Percentiles rank a stretch among this genome's conserved stretches.
Evolutionary conservation across 2,888 invertebrate species (phyloP).

Genomic region (Tridacna crocea): DNA sequence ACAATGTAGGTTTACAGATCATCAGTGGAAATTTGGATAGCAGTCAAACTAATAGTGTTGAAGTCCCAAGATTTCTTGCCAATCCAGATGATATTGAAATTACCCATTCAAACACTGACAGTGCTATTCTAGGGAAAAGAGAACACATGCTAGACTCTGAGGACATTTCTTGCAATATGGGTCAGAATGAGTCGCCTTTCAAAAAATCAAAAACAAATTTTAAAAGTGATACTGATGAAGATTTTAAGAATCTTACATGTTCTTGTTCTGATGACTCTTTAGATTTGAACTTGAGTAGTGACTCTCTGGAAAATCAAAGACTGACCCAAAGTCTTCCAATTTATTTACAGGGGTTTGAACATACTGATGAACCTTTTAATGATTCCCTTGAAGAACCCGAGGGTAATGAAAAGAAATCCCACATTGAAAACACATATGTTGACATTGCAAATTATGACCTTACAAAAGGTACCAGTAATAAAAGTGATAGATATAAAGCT

Average conservation of each 20-base stretch:
- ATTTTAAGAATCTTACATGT: slow-evolving; percentile 37
- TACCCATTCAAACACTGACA: slow-evolving; percentile 8
- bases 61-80: too few relatives aligned
- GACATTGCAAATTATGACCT: too few relatives aligned
- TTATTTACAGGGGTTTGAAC: slow-evolving; percentile 27
- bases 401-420: neutral
- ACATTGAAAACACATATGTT: neutral
- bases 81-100: neutral
- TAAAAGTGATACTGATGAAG: neutral
- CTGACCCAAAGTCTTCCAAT: slow-evolving; percentile 52
- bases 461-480: neutral
- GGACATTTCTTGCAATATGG: neutral
- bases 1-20: slow-evolving; percentile 10
- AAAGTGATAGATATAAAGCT: neutral
- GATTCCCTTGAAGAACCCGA: slow-evolving; percentile 39
- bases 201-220: neutral
- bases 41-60: neutral
- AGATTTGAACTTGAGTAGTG: slow-evolving; percentile 45
- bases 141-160: slow-evolving; percentile 4
- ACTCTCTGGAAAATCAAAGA: slow-evolving; percentile 55
- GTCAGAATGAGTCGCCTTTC: neutral
- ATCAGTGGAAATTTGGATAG: slow-evolving; percentile 7
- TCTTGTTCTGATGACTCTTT: slow-evolving; percentile 37
- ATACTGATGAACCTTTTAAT: slow-evolving; percentile 50
- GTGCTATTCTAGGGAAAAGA: slow-evolving; percentile 40